Evolutionary conservation across 2,797 vertebrate species (phyloP).

Genomic region (Mormyrus hasselquistii): DNA sequence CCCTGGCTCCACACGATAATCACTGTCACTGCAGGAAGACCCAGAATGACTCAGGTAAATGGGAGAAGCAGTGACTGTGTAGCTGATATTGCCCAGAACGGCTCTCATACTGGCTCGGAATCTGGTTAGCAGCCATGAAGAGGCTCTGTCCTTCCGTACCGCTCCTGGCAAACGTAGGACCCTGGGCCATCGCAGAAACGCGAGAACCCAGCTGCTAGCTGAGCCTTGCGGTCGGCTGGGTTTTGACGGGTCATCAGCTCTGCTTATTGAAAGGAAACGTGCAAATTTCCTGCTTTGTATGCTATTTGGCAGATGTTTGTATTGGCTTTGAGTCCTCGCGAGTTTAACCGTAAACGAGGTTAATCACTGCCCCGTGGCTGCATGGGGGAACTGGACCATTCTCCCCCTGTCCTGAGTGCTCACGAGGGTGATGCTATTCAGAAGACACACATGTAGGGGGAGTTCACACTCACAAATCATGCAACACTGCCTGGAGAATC

Average conservation of each 20-base stretch:
- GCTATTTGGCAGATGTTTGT: not conserved
- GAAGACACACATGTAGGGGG: not conserved
- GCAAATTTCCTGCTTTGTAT: not conserved
- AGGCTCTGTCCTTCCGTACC: not conserved
- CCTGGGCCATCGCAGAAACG: not conserved
- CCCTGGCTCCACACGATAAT: not conserved
- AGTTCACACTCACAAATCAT: not conserved
- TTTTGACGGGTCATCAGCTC: not conserved
- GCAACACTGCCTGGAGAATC: not conserved
- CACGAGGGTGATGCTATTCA: not conserved
- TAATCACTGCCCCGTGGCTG: not conserved
- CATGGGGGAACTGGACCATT: not conserved
- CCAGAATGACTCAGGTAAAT: not conserved
- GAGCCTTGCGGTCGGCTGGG: not conserved
- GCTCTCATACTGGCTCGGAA: not conserved
- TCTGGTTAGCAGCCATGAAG: not conserved
- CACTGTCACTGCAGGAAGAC: not conserved
- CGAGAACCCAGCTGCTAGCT: not conserved
- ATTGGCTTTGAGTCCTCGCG: not conserved
- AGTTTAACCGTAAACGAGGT: not conserved
- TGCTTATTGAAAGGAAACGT: not conserved
- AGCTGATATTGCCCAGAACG: not conserved
- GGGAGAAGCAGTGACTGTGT: not conserved
- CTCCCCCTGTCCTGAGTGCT: not conserved
- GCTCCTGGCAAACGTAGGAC: not conserved